Evolutionary conservation across 1,140 invertebrate genomes (phyloP), one percentile per base, ranked within the genome.

Genomic region (Hycleus phaleratus): DNA sequence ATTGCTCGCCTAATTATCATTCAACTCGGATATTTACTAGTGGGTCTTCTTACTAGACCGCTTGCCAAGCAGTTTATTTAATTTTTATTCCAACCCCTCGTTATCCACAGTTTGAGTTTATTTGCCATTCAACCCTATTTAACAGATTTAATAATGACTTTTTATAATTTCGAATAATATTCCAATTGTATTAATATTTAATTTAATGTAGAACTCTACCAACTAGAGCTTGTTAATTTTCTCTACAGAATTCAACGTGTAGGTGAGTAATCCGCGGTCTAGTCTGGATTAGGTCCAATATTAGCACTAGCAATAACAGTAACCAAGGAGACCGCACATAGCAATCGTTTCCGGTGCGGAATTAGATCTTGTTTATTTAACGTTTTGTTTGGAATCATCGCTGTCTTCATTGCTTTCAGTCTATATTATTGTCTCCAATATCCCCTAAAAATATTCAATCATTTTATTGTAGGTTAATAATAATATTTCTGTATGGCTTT

Each of bases 1-100:
- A 64, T 64, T 61, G 62, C 56, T 59, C 57, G 59, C 59, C 59
- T 64, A 64, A 64, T 64, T 64, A 61, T 61, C 62, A 54, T 62
- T 56, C 59, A 54, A 56, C 59, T 58, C 40, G 49, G 49, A 51
- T 46, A 56, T 18, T 32, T 18, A 7, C 4, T 24, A 48, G 6
- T 12, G 51, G 25, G 6, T 49, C 52, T 51, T 32, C 51, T 56
- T 45, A 40, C 47, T 42, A 26, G 47, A 46, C 53, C 58, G 53
- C 58, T 47, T 56, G 9, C 38, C 9, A 60, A 44, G 52, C 52
- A 47, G 58, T 45, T 50, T 46, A 46, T 51, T 60, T 60, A 50
- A 55, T 60, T 43, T 48, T 49, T 60, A 55, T 46, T 11, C 25
- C 10, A 7, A 32, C 39, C 42, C 46, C 46, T 45, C 43, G 51